A percentile compares a stretch with the other conserved stretches of the same genome.
These are phyloP conservation scores for Pristionchus japonicus DNA, from an alignment of 2,888 invertebrate species.

Conservation along the genomic window DNA sequence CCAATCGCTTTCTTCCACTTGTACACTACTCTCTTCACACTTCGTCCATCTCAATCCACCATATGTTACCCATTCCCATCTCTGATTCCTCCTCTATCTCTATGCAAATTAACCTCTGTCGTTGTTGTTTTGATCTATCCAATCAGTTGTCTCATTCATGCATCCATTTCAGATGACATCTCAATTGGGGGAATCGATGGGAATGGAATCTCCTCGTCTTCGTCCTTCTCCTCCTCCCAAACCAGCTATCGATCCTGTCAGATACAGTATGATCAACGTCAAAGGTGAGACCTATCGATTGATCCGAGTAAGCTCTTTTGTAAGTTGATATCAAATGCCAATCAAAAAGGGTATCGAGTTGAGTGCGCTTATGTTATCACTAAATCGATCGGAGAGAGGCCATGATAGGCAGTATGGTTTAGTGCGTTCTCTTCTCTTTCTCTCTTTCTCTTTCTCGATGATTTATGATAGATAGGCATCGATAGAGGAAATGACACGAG, in stretches of 20 bases:
- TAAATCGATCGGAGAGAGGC: not conserved
- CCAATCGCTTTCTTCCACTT: slow-evolving; percentile 5
- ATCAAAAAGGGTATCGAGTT: not conserved
- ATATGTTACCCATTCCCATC: not conserved
- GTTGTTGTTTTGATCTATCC: not conserved
- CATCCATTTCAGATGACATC: not conserved
- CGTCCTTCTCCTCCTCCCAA: slow-evolving; percentile 74
- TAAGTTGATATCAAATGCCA: not conserved
- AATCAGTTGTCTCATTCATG: not conserved
- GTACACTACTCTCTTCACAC: slow-evolving; percentile 8
- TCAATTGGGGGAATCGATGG: not conserved
- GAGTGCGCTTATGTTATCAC: not conserved
- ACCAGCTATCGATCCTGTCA: slow-evolving; percentile 88
- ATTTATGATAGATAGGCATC: not conserved
- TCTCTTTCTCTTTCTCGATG: not conserved
- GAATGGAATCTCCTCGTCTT: slow-evolving; percentile 56
- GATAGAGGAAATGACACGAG: not conserved
- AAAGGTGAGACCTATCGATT: slow-evolving; percentile 79
- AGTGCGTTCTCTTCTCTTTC: slow-evolving; percentile 4
- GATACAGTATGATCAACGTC: slow-evolving; percentile 95
- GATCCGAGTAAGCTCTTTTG: not conserved
- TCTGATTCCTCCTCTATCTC: not conserved
- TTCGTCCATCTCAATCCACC: not conserved
- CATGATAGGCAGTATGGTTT: not conserved
- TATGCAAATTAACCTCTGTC: slow-evolving; percentile 10